Percentiles rank a stretch among this genome's conserved stretches.
Evolutionary conservation across 2,888 invertebrate genomes (phyloP).

Genomic region (Apodemia mormo): DNA sequence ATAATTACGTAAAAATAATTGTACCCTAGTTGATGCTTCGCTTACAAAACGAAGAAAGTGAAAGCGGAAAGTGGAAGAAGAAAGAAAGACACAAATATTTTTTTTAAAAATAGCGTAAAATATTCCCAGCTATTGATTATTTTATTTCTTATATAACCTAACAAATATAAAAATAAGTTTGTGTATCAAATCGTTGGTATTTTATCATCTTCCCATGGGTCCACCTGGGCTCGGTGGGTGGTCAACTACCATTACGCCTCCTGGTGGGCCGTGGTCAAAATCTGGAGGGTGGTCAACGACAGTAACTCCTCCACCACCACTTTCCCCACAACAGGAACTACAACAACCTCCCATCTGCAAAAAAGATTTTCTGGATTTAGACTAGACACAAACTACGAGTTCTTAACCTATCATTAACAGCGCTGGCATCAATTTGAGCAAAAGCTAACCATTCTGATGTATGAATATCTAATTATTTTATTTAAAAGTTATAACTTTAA

Average conservation of each 20-base stretch:
- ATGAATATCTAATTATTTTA: too few species aligned
- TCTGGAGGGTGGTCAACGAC: conserved; percentile 30
- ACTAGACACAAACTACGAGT: too few species aligned
- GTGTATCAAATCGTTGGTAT: not conserved
- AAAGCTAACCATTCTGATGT: too few species aligned
- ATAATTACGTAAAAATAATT: not conserved
- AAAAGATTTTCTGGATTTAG: not conserved
- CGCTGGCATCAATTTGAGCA: too few species aligned
- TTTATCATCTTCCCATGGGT: conserved; percentile 46
- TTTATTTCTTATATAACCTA: not conserved
- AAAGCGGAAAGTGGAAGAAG: not conserved
- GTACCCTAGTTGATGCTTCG: not conserved
- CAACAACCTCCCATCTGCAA: conserved; percentile 32
- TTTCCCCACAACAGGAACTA: conserved; percentile 37
- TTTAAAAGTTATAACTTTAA: too few species aligned
- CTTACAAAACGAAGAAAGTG: not conserved
- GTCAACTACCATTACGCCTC: conserved; percentile 39
- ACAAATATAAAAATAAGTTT: not conserved
- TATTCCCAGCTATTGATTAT: not conserved
- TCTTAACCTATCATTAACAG: too few species aligned
- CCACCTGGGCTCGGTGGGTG: conserved; percentile 35
- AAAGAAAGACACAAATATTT: not conserved
- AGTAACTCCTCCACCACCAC: conserved; percentile 47
- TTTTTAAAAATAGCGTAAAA: not conserved
- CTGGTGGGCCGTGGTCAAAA: conserved; percentile 21